A percentile compares a stretch with the other conserved stretches of the same genome.
phyloP scores from a whole-genome alignment of 1,140 invertebrate species.

The Microplitis mediator region DNA sequence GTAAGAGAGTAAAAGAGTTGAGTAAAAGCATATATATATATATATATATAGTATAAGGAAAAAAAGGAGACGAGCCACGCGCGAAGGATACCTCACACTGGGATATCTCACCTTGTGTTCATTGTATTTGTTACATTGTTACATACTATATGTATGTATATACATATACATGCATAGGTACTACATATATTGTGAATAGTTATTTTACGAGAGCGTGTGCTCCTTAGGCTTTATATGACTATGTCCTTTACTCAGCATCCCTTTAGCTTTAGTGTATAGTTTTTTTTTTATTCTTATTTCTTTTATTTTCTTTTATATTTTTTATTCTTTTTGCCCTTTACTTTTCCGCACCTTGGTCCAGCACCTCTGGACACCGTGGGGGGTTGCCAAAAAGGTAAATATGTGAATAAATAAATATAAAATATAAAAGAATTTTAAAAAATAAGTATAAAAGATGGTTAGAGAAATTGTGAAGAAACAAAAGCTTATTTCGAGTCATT shows the following conservation, averaged over 20 bases:
- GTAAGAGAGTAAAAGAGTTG: too few species aligned
- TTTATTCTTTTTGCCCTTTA: constrained; percentile 1
- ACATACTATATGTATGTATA: neutral
- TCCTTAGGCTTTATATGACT: too few species aligned
- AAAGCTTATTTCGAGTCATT: too few species aligned
- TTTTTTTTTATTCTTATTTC: neutral
- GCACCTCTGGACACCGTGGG: constrained; percentile 33
- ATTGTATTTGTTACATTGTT: constrained; percentile 30
- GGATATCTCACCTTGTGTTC: constrained; percentile 9
- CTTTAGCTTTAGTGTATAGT: neutral
- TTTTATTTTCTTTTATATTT: constrained; percentile 1
- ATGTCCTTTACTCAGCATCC: constrained; percentile 2
- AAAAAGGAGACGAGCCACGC: constrained; percentile 5
- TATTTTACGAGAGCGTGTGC: too few species aligned
- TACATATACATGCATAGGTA: constrained; percentile 3
- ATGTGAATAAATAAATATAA: neutral
- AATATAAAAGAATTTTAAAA: too few species aligned
- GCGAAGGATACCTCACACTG: neutral
- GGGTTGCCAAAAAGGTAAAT: constrained; percentile 2
- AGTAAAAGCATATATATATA: too few species aligned
- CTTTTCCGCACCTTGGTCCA: constrained; percentile 40
- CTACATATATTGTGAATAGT: too few species aligned
- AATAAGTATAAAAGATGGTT: too few species aligned
- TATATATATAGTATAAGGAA: neutral
- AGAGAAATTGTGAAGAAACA: too few species aligned